Conservation (phyloP, 2,888 invertebrate species). For the Tenthredo livida region DNA sequence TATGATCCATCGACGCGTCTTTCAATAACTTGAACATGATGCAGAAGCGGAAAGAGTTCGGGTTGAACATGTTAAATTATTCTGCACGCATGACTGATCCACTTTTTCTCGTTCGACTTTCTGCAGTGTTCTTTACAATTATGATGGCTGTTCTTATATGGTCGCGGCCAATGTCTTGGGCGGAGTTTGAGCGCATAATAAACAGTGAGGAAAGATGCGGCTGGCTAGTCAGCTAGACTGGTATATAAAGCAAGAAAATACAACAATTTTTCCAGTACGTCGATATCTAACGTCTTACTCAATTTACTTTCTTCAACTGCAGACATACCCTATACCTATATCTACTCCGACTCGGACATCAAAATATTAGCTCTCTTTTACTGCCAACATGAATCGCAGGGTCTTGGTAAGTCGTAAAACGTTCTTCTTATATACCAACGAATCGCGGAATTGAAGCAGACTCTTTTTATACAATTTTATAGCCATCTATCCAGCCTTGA, state of each 20-base stretch:
- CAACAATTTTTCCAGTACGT: slow-evolving; percentile 40
- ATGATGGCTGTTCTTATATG: not conserved
- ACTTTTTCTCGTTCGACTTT: slow-evolving; percentile 58
- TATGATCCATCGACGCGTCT: not conserved
- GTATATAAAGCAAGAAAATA: slow-evolving; percentile 45
- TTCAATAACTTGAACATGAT: not conserved
- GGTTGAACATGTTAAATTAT: not conserved
- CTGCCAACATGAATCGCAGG: slow-evolving; percentile 40
- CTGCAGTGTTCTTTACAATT: not conserved
- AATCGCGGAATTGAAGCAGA: slow-evolving; percentile 9
- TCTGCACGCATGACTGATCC: not conserved
- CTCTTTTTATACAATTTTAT: not conserved
- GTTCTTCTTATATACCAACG: not conserved
- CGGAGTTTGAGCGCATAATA: slow-evolving; percentile 40
- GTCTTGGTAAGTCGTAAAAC: slow-evolving; percentile 45
- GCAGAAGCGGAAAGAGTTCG: not conserved
- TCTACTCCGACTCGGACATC: not conserved
- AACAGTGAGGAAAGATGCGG: slow-evolving; percentile 1
- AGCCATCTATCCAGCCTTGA: not conserved
- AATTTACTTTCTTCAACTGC: slow-evolving; percentile 16
- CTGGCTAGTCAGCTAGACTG: slow-evolving; percentile 28
- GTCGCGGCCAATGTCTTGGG: slow-evolving; percentile 41
- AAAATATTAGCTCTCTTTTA: slow-evolving; percentile 3
- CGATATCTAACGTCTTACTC: slow-evolving; percentile 43
- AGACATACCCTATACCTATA: not conserved